A percentile compares a stretch with the other conserved stretches of the same genome.
phyloP scores from a whole-genome alignment of 1,140 invertebrate species.

The Lycorma delicatula region DNA sequence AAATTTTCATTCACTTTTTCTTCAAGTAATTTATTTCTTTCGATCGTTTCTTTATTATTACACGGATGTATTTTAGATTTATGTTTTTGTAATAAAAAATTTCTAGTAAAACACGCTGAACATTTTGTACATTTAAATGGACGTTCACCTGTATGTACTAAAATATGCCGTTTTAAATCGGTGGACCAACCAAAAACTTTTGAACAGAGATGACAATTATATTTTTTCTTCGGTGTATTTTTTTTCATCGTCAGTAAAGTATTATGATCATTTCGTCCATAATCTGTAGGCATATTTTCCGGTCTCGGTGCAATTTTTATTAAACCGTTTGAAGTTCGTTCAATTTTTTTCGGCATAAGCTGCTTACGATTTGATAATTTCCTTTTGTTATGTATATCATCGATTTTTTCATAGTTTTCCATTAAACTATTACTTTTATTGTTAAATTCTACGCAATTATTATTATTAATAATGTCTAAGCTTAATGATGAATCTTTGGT shows the following conservation, averaged over 20 bases:
- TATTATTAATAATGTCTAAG: neutral
- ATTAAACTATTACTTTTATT: slow-evolving; percentile 30
- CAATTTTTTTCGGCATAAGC: slow-evolving; percentile 22
- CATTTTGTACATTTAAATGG: slow-evolving; percentile 72
- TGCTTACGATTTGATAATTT: slow-evolving; percentile 21
- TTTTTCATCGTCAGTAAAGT: neutral
- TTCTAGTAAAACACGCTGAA: slow-evolving; percentile 57
- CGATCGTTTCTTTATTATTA: slow-evolving; percentile 12
- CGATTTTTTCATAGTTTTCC: slow-evolving; percentile 23
- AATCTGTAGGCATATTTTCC: neutral
- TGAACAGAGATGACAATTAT: slow-evolving; percentile 31
- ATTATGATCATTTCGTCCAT: too few relatives aligned
- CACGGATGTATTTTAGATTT: slow-evolving; percentile 29
- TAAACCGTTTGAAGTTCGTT: neutral
- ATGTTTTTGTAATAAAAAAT: slow-evolving; percentile 38
- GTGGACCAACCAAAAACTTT: slow-evolving; percentile 37
- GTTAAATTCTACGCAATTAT: slow-evolving; percentile 24
- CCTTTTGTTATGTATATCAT: neutral
- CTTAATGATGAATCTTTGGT: neutral
- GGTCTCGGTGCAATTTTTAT: slow-evolving; percentile 13
- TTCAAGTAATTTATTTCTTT: neutral
- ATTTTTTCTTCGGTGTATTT: slow-evolving; percentile 24
- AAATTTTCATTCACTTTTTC: neutral
- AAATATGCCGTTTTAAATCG: slow-evolving; percentile 49
- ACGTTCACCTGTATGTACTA: slow-evolving; percentile 64